Percentiles rank a stretch among this genome's conserved stretches.
Evolutionary conservation across 2,113 vertebrate genomes (phyloP).

Genomic region (Mellivora capensis): DNA sequence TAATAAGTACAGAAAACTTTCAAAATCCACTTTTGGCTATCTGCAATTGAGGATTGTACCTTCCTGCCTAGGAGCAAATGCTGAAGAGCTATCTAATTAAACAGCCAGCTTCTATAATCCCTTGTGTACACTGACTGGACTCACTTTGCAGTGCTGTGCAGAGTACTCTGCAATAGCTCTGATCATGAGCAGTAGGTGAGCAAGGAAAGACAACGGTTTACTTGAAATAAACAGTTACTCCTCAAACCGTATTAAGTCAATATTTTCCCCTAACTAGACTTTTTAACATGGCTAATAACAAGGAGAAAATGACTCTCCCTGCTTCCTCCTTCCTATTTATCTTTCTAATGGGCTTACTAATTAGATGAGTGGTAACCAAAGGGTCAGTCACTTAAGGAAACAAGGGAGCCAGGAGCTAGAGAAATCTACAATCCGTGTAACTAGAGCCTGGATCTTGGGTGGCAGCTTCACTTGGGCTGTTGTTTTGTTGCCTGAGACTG

Average conservation of each 20-base stretch:
- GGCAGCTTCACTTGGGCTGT: neutral
- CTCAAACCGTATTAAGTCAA: neutral
- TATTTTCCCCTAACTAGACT: neutral
- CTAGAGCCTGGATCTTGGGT: neutral
- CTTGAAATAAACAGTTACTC: conserved; percentile 29
- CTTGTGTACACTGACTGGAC: neutral
- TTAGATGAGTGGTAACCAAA: neutral
- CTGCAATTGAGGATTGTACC: neutral
- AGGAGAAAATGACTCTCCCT: conserved; percentile 11
- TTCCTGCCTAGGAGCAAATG: neutral
- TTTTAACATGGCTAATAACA: conserved; percentile 13
- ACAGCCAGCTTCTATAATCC: neutral
- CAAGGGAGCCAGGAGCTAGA: neutral
- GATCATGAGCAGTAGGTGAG: neutral
- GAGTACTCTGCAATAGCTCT: neutral
- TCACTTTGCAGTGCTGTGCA: neutral
- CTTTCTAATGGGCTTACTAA: neutral
- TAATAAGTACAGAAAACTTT: neutral
- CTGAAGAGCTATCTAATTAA: neutral
- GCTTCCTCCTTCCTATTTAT: neutral
- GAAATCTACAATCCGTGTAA: neutral
- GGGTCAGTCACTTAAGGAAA: neutral
- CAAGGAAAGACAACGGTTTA: neutral
- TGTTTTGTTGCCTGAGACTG: neutral
- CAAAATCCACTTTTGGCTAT: neutral